A percentile compares a stretch with the other conserved stretches of the same genome.
These are phyloP conservation scores for Apotomis betuletana DNA, from an alignment of 2,888 invertebrate species.

Conservation along the genomic window DNA sequence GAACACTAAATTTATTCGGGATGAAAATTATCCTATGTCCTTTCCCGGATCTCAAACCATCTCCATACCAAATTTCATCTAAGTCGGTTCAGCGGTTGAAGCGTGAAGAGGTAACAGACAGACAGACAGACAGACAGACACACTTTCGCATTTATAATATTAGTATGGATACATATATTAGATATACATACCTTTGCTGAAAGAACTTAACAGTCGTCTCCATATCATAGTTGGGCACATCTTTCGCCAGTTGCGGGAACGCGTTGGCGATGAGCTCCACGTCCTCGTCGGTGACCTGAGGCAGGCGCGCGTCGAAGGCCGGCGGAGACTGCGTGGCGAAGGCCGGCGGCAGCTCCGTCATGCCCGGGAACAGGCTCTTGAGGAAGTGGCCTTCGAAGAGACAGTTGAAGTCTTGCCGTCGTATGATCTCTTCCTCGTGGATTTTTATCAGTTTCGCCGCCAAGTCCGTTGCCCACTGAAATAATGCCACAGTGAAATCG, in stretches of 20 bases:
- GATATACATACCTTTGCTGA: slow-evolving; percentile 76
- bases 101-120: too few relatives aligned
- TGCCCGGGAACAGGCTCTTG: slow-evolving; percentile 93
- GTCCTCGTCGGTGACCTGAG: slow-evolving; percentile 84
- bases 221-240: slow-evolving; percentile 87
- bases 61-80: too few relatives aligned
- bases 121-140: too few relatives aligned
- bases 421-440: slow-evolving; percentile 91
- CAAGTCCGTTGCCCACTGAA: slow-evolving; percentile 93
- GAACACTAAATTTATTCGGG: too few relatives aligned
- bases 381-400: slow-evolving; percentile 94
- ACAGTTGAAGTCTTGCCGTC: slow-evolving; percentile 90
- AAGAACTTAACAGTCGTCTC: slow-evolving; percentile 89
- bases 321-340: slow-evolving; percentile 92
- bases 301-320: slow-evolving; percentile 89
- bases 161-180: neutral
- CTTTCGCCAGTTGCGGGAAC: slow-evolving; percentile 87
- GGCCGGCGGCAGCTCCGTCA: slow-evolving; percentile 92
- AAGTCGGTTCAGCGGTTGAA: too few relatives aligned
- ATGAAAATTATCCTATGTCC: neutral
- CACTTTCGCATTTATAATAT: too few relatives aligned
- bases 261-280: slow-evolving; percentile 85
- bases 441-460: slow-evolving; percentile 90
- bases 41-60: too few relatives aligned
- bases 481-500: neutral